These are phyloP conservation scores for Bambusicola thoracicus DNA, from an alignment of 2,113 vertebrate species.

Conservation along the genomic window DNA sequence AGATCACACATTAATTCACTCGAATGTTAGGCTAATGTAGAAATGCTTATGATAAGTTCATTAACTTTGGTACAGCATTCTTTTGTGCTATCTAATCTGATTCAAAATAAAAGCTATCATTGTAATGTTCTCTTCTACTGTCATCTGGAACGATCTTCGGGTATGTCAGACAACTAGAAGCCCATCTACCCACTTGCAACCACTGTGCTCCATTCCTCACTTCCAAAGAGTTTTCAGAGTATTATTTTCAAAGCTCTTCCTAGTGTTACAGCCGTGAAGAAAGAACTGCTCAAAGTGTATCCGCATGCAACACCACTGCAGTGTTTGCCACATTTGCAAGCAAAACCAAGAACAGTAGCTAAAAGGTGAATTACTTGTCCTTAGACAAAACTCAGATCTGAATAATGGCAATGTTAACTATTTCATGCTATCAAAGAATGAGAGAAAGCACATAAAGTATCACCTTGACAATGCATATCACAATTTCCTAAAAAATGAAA, in stretches of 20 bases:
- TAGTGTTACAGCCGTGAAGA: neutral
- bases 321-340: neutral
- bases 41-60: neutral
- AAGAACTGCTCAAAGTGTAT: neutral
- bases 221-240: neutral
- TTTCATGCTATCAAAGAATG: neutral
- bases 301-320: neutral
- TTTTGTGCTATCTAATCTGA: neutral
- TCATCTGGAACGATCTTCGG: neutral
- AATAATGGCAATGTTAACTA: neutral
- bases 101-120: neutral
- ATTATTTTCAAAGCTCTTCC: neutral
- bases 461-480: neutral
- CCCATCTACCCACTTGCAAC: neutral
- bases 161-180: neutral
- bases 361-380: neutral
- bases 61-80: neutral
- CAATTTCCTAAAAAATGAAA: neutral
- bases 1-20: neutral
- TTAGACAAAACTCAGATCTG: neutral
- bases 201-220: neutral
- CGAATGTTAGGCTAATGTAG: rapidly evolving
- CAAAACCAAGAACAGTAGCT: neutral
- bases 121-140: neutral
- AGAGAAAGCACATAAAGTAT: neutral